Base-by-base conservation (phyloP, 2,113 vertebrate genomes). In the Gasterosteus nipponicus region DNA sequence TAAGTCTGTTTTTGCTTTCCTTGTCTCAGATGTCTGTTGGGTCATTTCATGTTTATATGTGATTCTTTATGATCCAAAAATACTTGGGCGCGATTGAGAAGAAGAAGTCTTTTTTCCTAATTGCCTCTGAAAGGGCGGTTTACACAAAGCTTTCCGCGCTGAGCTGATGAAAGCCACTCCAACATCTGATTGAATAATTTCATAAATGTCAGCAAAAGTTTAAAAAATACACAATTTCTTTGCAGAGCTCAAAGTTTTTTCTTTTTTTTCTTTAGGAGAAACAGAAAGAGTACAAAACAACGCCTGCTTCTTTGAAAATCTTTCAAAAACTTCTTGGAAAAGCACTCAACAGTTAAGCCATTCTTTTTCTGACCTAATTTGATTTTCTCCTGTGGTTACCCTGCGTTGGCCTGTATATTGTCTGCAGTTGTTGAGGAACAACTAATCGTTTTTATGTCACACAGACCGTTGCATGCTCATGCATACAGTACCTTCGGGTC, bases 31-130 rank as follows among this genome's bases (percentile, higher is more conserved):
- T 47, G 75, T 75, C 66, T 62, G 42, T n/a, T 9, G 9, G 33
- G 11, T 63, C 54, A 35, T 81, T 87, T 78, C 22, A 78, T 73
- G 75, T 85, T 78, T 81, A 14, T 82, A 39, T 79, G 78, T 60
- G 68, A 80, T 77, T 65, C 75, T 87, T 80, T 77, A 87, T 80
- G 65, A 77, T 77, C n/a, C 7, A 62, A 41, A 75, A 80, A 79
- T 60, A n/a, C 54, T 41, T 67, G 67, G 83, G 73, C 11, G 73
- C 74, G 64, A 83, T 76, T 29, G 53, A 65, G 29, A 73, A 41
- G 29, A 73, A 41, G 12, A 70, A 69, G 3, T 1, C 0, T 51
- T 63, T 71, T 59, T 18, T 4, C 59, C 31, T 44, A 8, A 59
- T 64, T 82, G 33, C 29, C 62, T 38, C 76, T 62, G 7, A 80